Percentiles rank a stretch among this genome's conserved stretches.
phyloP scores from a whole-genome alignment of 1,140 invertebrate species.

The Pseudomyrmex cubaensis region DNA sequence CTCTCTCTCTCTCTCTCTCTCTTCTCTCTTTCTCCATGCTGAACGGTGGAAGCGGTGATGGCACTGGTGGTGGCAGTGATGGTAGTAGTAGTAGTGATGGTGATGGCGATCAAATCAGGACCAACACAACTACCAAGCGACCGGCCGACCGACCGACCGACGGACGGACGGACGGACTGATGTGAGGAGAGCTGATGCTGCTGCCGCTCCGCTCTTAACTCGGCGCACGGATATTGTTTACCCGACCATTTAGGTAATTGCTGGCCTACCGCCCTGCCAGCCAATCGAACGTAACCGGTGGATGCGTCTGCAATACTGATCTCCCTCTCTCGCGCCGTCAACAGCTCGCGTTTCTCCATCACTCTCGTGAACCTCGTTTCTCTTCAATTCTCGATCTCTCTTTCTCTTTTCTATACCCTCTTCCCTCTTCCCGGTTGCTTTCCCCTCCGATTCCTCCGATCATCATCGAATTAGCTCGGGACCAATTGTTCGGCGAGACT shows the following conservation, averaged over 20 bases:
- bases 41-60: background rate
- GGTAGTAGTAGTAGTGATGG: background rate
- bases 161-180: conserved; percentile 14
- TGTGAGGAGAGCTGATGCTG: conserved; percentile 41
- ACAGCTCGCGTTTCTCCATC: background rate
- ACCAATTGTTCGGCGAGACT: conserved; percentile 64
- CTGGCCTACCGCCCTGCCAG: conserved; percentile 82
- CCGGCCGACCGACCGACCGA: conserved; percentile 23
- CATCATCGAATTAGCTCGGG: conserved; percentile 68
- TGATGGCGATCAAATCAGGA: conserved; percentile 50
- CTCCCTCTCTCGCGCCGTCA: conserved; percentile 33
- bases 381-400: background rate
- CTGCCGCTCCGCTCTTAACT: conserved; percentile 80
- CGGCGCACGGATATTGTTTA: conserved; percentile 84
- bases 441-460: conserved; percentile 33
- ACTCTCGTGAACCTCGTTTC: conserved; percentile 13
- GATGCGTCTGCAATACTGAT: conserved; percentile 80
- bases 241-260: conserved; percentile 86
- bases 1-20: background rate
- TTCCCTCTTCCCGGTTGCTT: background rate
- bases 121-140: conserved; percentile 49
- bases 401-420: background rate
- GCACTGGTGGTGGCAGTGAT: background rate
- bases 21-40: background rate
- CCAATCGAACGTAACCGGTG: conserved; percentile 81